Base-by-base conservation (phyloP, 1,140 invertebrate species). In the Agrilus planipennis region DNA sequence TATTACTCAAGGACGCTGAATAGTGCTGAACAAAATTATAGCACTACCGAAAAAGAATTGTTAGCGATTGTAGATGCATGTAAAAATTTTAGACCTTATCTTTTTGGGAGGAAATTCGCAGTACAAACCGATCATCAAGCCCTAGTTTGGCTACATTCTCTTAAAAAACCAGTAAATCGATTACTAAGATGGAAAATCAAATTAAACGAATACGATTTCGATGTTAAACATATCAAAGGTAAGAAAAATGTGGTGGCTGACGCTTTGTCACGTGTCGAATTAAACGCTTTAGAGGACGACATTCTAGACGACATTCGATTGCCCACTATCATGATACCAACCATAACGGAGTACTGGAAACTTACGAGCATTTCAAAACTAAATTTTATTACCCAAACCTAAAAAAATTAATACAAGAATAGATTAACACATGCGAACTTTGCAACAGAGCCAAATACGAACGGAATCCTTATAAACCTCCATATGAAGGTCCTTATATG, bases 41-140 rank as follows among this genome's bases (percentile, higher is more conserved):
- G 45, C 0, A 52, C 55, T 4, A 67, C 63, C 1, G 64, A 74
- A 50, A 48, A 54, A 37, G 70, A 73, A 59, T 60, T 58, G 32
- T 45, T 71, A 15, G 64, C 63, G 0, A 49, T 71, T 10, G 20
- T 72, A 0, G 55, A 53, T 45, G 54, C 55, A 5, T 50, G 72
- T 2, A 49, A 66, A 38, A 57, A 65, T 38, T 67, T 65, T 44
- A 27, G 53, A 17, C 46, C 47, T 16, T 72, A 61, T 49, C 37
- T 73, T 5, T 56, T 63, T 39, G 60, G 58, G 4, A 54, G 41
- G 10, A 40, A 60, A 6, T 70, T 75, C 41, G 58, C 28, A 2
- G 56, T 70, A 3, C 45, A 63, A 10, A 71, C 69, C 0, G 68
- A 73, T 41, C 64, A 70, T 34, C 51, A 55, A 20, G 54, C 62